Evolutionary conservation across 2,113 vertebrate genomes (phyloP).

Genomic region (Crypturellus undulatus): DNA sequence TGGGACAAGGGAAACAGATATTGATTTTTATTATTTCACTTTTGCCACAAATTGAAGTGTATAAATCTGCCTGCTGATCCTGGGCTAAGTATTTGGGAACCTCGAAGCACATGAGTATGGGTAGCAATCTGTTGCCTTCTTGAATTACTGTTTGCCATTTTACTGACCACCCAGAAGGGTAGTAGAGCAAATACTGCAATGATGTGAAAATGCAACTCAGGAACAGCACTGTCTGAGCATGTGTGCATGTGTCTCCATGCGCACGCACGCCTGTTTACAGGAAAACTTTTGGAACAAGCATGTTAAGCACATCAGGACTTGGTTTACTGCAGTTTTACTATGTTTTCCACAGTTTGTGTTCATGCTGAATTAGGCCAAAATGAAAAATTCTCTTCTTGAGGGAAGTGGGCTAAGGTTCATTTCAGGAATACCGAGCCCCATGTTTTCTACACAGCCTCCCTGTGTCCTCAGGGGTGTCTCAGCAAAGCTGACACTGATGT

Average conservation of each 20-base stretch:
- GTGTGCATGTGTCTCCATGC: neutral
- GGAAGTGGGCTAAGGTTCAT: neutral
- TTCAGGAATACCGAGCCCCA: neutral
- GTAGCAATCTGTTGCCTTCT: slow-evolving; percentile 4
- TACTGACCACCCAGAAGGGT: slow-evolving; percentile 50
- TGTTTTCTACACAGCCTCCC: neutral
- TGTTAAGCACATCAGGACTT: neutral
- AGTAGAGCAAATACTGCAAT: neutral
- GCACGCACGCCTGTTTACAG: neutral
- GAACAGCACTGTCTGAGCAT: neutral
- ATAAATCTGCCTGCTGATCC: slow-evolving; percentile 6
- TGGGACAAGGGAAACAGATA: neutral
- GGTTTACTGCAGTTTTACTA: neutral
- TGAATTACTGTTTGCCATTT: slow-evolving; percentile 31
- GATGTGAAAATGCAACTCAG: neutral
- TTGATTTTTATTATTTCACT: neutral
- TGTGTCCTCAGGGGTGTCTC: neutral
- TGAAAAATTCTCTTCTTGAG: neutral
- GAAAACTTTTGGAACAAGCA: neutral
- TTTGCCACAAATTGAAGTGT: neutral
- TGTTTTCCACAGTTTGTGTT: neutral
- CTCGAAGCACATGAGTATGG: neutral
- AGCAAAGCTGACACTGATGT: neutral
- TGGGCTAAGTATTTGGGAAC: neutral
- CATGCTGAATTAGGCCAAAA: neutral